These are phyloP conservation scores for Menidia menidia DNA, from an alignment of 2,797 vertebrate species.

Conservation along the genomic window DNA sequence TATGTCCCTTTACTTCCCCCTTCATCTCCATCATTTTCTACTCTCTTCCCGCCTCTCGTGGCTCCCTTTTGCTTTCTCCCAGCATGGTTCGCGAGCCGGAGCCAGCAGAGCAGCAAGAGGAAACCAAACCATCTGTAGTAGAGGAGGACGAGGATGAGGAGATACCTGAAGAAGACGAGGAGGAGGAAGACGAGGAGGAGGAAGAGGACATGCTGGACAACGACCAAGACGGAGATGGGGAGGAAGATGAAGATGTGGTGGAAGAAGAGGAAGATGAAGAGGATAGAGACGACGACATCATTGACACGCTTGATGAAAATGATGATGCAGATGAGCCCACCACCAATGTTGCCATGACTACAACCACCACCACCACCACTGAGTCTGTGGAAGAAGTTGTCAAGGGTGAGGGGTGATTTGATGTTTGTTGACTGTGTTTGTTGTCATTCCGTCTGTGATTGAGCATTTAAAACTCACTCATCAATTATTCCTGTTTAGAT, in stretches of 20 bases:
- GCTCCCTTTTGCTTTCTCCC: conserved; percentile 25
- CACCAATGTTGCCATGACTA: conserved; percentile 92
- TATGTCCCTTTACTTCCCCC: conserved; percentile 21
- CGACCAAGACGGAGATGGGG: conserved; percentile 83
- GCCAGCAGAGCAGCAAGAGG: conserved; percentile 83
- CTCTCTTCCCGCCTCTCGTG: background rate
- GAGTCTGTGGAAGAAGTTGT: conserved; percentile 98
- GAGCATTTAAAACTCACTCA: background rate
- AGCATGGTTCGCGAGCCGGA: conserved; percentile 90
- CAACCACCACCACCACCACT: conserved; percentile 91
- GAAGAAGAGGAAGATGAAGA: conserved; percentile 79
- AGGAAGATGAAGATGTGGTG: conserved; percentile 83
- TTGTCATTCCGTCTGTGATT: background rate
- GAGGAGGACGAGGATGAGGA: conserved; percentile 79
- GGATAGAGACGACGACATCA: conserved; percentile 80
- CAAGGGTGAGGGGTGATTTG: conserved; percentile 82
- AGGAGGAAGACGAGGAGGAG: conserved; percentile 77
- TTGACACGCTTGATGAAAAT: conserved; percentile 79
- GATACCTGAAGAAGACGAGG: conserved; percentile 60
- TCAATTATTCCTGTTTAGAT: conserved; percentile 20
- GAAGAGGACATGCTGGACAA: conserved; percentile 77
- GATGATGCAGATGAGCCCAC: conserved; percentile 87
- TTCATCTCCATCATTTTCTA: background rate
- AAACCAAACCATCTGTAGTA: conserved; percentile 82
- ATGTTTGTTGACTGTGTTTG: background rate